Evolutionary conservation across 2,113 vertebrate genomes (phyloP).

Genomic region (Galemys pyrenaicus): DNA sequence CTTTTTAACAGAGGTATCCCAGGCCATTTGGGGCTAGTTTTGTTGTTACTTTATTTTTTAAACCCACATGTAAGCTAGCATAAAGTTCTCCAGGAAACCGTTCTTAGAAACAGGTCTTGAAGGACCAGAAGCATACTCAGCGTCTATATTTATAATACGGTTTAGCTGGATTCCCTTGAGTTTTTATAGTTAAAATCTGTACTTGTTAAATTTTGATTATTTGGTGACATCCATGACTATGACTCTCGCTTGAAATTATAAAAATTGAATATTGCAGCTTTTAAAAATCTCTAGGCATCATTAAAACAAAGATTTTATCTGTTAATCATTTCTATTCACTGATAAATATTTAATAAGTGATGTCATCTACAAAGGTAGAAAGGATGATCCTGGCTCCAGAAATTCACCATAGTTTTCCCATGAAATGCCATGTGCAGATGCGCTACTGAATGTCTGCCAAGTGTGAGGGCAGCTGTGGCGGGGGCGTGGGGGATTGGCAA

Average conservation of each 20-base stretch:
- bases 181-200: constrained; percentile 3
- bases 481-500: too few species aligned
- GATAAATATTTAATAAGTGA: constrained; percentile 15
- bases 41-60: background rate
- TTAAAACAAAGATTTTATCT: constrained; percentile 4
- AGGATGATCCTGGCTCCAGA: background rate
- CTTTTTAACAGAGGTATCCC: constrained; percentile 28
- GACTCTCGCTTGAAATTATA: background rate
- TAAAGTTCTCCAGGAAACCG: background rate
- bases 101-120: constrained; percentile 5
- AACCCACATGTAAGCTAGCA: background rate
- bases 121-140: background rate
- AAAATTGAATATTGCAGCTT: background rate
- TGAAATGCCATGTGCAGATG: background rate
- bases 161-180: background rate
- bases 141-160: background rate
- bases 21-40: background rate
- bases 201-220: constrained; percentile 21
- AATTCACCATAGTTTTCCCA: background rate
- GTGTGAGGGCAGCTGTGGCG: background rate
- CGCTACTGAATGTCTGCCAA: background rate
- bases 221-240: background rate
- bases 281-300: constrained; percentile 10
- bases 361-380: background rate
- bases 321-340: constrained; percentile 25